phyloP scores from a whole-genome alignment of 2,888 invertebrate species.

The Ariolimax columbianus region DNA sequence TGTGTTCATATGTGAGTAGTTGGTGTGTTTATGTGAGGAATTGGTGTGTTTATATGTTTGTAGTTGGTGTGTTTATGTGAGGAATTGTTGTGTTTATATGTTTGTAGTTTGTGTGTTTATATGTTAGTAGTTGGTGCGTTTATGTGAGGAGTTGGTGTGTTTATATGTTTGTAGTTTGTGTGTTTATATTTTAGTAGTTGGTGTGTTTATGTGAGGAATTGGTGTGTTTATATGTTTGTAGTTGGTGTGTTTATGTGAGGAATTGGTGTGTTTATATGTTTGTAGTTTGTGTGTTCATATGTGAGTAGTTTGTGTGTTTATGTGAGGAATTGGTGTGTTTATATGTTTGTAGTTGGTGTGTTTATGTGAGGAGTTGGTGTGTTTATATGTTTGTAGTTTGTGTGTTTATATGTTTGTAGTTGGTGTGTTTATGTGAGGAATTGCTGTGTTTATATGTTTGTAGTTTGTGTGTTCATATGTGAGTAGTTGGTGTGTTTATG shows the following conservation, averaged over 20 bases:
- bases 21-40: neutral
- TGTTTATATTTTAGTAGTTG: too few species aligned
- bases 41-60: neutral
- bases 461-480: neutral
- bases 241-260: conserved; percentile 18
- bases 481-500: neutral
- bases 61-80: neutral
- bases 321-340: neutral
- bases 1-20: too few species aligned
- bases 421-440: neutral
- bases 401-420: neutral
- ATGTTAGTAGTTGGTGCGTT: neutral
- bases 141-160: neutral
- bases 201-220: neutral
- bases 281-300: neutral
- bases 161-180: neutral
- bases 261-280: neutral
- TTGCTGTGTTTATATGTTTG: neutral
- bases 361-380: neutral
- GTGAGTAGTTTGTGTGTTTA: neutral
- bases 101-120: neutral
- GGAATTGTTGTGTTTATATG: neutral
- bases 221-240: neutral
- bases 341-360: too few species aligned
- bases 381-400: too few species aligned